Percentiles rank a stretch among this genome's conserved stretches.
These are phyloP conservation scores for Clostera curtula DNA, from an alignment of 2,888 invertebrate species.

Conservation along the genomic window DNA sequence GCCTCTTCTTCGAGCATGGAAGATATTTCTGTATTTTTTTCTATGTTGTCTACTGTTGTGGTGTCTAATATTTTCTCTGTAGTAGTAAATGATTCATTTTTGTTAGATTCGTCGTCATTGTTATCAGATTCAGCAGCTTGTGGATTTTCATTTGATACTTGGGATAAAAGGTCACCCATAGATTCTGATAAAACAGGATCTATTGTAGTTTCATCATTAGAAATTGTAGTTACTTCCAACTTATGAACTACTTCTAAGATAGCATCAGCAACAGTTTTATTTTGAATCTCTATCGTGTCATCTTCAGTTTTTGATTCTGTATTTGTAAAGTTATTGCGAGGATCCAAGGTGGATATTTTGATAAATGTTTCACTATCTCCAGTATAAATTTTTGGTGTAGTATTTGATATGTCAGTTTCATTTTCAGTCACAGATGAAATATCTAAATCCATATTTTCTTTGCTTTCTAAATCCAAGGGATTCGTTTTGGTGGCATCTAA, in stretches of 20 bases:
- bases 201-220: slow-evolving; percentile 36
- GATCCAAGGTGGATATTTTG: slow-evolving; percentile 58
- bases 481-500: slow-evolving; percentile 42
- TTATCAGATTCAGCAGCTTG: slow-evolving; percentile 33
- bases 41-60: slow-evolving; percentile 17
- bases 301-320: slow-evolving; percentile 10
- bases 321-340: slow-evolving; percentile 28
- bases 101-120: slow-evolving; percentile 17
- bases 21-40: slow-evolving; percentile 13
- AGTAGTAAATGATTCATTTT: slow-evolving; percentile 16
- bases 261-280: slow-evolving; percentile 6
- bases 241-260: slow-evolving; percentile 21
- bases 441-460: slow-evolving; percentile 58
- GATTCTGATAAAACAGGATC: slow-evolving; percentile 62
- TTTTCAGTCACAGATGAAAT: slow-evolving; percentile 40
- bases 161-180: slow-evolving; percentile 66
- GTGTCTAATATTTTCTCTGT: slow-evolving; percentile 24
- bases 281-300: slow-evolving; percentile 8
- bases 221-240: slow-evolving; percentile 19
- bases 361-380: slow-evolving; percentile 49
- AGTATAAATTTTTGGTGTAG: slow-evolving; percentile 20
- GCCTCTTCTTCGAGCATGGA: slow-evolving; percentile 17
- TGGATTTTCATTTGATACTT: slow-evolving; percentile 52
- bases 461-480: slow-evolving; percentile 50
- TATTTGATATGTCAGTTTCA: slow-evolving; percentile 24